Base-by-base conservation (phyloP, 2,797 vertebrate genomes). In the Aselliscus stoliczkanus region DNA sequence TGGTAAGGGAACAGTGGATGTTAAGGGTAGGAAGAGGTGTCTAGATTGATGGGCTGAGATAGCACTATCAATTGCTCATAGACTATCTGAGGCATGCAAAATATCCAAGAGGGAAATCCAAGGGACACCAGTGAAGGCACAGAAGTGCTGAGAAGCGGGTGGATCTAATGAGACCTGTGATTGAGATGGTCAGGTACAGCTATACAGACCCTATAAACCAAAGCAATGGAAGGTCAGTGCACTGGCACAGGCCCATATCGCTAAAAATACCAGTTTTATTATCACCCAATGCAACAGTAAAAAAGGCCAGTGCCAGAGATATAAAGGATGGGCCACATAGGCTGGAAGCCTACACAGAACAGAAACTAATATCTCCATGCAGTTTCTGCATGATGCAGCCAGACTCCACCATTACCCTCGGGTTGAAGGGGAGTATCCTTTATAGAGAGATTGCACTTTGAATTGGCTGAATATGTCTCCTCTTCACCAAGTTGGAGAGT, bases 381-480 rank as follows among this genome's bases (percentile, higher is more conserved):
- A 47, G 31, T n/a, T 52, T 0, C 3, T 7, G 17, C n/a, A n/a
- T n/a, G n/a, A n/a, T n/a, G n/a, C 2, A 15, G 58, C 44, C 5
- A 47, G 56, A 65, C 5, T 12, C 27, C n/a, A 42, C 2, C 5
- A 27, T 21, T 8, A 11, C 29, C 50, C 70, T 31, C 27, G 18
- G 50, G 42, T 1, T 70, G 34, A 82, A 44, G 7, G n/a, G 5
- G 6, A 5, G 20, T 52, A 29, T 21, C 34, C 39, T n/a, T 72
- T 15, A 58, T 4, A 7, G 73, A 67, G 21, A 72, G 31, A 70
- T 27, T 1, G 10, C 27, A 52, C 37, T 88, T 94, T 34, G 23
- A 75, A n/a, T 5, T 86, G 80, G 44, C 20, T 75, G 44, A 58
- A 31, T 82, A 70, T 73, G 91, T 81, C 67, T 15, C 31, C 7